A percentile compares a stretch with the other conserved stretches of the same genome.
phyloP scores from a whole-genome alignment of 2,113 vertebrate species.

The Xiphophorus couchianus region DNA sequence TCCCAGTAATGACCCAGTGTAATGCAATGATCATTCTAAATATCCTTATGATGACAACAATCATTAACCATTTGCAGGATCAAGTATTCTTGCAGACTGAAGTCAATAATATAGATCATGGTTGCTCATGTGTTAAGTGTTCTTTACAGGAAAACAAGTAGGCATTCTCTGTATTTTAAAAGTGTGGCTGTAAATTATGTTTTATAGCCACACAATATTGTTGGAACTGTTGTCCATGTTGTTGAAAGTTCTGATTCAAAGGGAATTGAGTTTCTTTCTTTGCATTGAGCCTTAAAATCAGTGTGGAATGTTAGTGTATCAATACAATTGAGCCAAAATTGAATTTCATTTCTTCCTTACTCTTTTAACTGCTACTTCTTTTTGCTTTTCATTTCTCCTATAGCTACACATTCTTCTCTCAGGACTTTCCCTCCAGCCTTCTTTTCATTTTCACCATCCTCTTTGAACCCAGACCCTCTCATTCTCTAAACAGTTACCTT shows the following conservation, averaged over 20 bases:
- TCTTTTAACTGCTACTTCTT: background rate
- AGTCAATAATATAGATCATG: conserved; percentile 63
- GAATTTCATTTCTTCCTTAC: background rate
- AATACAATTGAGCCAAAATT: background rate
- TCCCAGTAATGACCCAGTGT: conserved; percentile 54
- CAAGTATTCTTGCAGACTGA: conserved; percentile 53
- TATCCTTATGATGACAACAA: conserved; percentile 57
- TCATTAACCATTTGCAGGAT: conserved; percentile 55
- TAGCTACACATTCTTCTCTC: conserved; percentile 2
- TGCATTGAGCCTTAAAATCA: background rate
- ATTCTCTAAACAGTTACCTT: conserved; percentile 25
- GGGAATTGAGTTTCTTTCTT: background rate
- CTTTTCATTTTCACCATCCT: conserved; percentile 13
- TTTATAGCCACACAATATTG: background rate
- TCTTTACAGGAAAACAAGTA: conserved; percentile 31
- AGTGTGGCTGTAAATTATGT: conserved; percentile 25
- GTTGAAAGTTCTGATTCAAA: background rate
- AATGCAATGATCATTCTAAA: conserved; percentile 68
- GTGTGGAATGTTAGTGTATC: background rate
- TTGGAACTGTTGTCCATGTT: background rate
- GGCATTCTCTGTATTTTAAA: conserved; percentile 24
- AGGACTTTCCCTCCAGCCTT: conserved; percentile 5
- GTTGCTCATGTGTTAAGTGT: conserved; percentile 14
- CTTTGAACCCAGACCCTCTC: conserved; percentile 13
- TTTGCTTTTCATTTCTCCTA: conserved; percentile 12